A percentile compares a stretch with the other conserved stretches of the same genome.
Conservation (phyloP, 2,888 invertebrate species). For the Melieria omissa region DNA sequence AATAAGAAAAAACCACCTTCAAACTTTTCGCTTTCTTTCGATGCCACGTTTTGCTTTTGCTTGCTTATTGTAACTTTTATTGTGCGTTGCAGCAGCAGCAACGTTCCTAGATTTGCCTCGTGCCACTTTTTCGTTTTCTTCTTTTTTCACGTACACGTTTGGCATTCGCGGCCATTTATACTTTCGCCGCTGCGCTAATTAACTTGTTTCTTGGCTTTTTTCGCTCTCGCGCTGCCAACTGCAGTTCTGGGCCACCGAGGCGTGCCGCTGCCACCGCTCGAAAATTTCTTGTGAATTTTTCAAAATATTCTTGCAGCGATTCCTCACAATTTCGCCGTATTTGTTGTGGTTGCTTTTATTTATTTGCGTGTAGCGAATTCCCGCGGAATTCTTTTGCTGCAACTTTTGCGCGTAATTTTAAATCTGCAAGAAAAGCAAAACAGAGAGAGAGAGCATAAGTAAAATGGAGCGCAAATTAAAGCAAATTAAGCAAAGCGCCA, state of each 20-base stretch:
- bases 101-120: background rate
- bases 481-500: no score
- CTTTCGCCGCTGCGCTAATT: conserved; percentile 43
- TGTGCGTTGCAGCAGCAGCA: background rate
- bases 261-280: no score
- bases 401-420: no score
- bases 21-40: background rate
- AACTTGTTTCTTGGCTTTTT: conserved; percentile 43
- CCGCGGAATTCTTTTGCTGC: no score
- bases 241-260: no score
- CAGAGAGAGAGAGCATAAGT: background rate
- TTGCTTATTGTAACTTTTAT: conserved; percentile 38
- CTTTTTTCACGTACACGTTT: conserved; percentile 42
- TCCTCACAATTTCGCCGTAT: no score
- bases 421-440: background rate
- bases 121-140: conserved; percentile 15
- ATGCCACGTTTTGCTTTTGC: background rate
- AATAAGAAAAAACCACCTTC: conserved; percentile 1
- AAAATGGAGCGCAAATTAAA: no score
- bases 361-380: no score
- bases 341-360: no score
- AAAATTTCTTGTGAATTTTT: no score
- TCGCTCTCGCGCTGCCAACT: no score
- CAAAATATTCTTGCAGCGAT: no score
- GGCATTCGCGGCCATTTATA: conserved; percentile 32